These are phyloP conservation scores for Pentalonia nigronervosa DNA, from an alignment of 1,140 invertebrate genomes.

Conservation along the genomic window DNA sequence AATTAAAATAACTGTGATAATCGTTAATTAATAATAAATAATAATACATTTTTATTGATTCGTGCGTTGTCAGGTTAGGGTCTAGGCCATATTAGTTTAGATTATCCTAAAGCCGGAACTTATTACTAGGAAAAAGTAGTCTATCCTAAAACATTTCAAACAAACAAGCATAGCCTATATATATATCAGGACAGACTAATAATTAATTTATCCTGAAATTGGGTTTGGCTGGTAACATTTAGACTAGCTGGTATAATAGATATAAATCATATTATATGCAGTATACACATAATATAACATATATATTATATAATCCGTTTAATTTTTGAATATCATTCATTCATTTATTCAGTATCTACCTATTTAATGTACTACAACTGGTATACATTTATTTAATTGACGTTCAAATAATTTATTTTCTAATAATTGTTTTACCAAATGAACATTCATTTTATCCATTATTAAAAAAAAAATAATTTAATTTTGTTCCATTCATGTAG, in stretches of 20 bases:
- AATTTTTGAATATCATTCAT: not conserved
- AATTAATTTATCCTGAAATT: no score
- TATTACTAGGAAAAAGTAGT: not conserved
- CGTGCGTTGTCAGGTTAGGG: not conserved
- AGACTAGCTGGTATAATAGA: no score
- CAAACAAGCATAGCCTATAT: not conserved
- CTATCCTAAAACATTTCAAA: not conserved
- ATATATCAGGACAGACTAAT: not conserved
- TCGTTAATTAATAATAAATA: no score
- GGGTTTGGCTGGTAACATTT: not conserved
- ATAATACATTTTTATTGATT: not conserved
- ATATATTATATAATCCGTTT: not conserved
- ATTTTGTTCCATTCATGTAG: not conserved
- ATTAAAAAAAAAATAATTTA: not conserved
- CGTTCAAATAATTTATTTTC: not conserved
- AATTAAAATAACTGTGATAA: no score
- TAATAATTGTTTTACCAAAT: not conserved
- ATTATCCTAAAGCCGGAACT: not conserved
- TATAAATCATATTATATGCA: no score
- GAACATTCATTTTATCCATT: not conserved
- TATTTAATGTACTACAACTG: not conserved
- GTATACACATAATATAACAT: no score
- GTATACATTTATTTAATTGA: not conserved
- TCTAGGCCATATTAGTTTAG: not conserved
- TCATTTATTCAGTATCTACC: no score